Evolutionary conservation across 30 jellyfish, hydroid and myxozoan species (phyloP).

Genomic region (Chironex yamaguchii): DNA sequence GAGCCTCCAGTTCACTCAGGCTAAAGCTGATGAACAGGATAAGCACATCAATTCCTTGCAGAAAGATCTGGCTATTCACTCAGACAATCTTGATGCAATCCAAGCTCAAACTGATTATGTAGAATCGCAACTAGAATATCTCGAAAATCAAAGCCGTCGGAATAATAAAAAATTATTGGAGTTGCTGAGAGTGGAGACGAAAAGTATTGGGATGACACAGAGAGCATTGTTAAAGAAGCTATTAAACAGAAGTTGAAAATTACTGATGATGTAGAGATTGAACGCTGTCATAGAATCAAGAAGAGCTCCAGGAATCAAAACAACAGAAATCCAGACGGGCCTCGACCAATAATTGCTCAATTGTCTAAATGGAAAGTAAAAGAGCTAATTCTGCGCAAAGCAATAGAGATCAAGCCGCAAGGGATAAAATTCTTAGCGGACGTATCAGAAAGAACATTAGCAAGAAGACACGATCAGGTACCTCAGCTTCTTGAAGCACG

Average conservation of each 20-base stretch:
- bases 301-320: neutral
- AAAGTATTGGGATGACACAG: slow-evolving; percentile 18
- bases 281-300: slow-evolving; percentile 4
- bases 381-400: slow-evolving; percentile 14
- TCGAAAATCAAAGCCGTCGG: slow-evolving; percentile 18
- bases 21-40: slow-evolving; percentile 6
- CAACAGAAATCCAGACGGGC: slow-evolving; percentile 14
- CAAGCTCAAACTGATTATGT: slow-evolving; percentile 25
- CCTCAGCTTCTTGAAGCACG: slow-evolving; percentile 51
- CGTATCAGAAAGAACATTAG: slow-evolving; percentile 17
- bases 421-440: slow-evolving; percentile 26
- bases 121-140: slow-evolving; percentile 16
- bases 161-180: slow-evolving; percentile 19
- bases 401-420: slow-evolving; percentile 16
- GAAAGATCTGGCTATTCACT: neutral
- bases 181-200: neutral
- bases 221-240: neutral
- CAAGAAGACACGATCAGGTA: slow-evolving; percentile 21
- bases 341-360: slow-evolving; percentile 49
- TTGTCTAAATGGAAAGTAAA: slow-evolving; percentile 27
- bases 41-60: slow-evolving; percentile 9
- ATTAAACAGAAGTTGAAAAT: neutral
- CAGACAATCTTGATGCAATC: slow-evolving; percentile 22
- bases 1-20: slow-evolving; percentile 26
- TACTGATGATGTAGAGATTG: slow-evolving; percentile 9